Base-by-base conservation (phyloP, 1,140 invertebrate genomes). In the Chlorops oryzae region DNA sequence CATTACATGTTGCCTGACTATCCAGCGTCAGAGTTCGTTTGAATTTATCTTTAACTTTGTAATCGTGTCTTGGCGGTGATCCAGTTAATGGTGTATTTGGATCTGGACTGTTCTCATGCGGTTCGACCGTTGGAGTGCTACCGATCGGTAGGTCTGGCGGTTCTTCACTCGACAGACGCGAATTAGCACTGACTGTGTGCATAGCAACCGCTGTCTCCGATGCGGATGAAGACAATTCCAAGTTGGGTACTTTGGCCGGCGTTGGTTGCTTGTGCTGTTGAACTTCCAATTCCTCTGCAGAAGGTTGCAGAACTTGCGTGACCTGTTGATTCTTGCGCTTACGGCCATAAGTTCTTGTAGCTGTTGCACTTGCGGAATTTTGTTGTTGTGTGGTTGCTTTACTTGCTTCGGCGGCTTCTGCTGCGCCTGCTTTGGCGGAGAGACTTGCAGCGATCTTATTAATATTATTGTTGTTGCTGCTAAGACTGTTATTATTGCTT, bases 291-390 rank as follows among this genome's bases (percentile, higher is more conserved):
- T 53, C 45, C 20, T 49, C 51, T 23, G 39, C 23, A 4, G 52
- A 43, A 12, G 55, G 59, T 34, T 59, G 61, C 27, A 62, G 23
- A 21, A 59, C 51, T 44, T 67, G 63, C 6, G 59, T 60, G 21
- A 65, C 60, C 51, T 64, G 66, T 54, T 66, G 66, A 54, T 70
- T 70, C 50, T 71, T 71, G 3, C 68, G 62, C 37, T 70, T 71
- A 2, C 68, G 55, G 2, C 47, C 62, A 46, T 71, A 71, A 39
- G 65, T 70, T n/a, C 63, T 48, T 22, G 37, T 28, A 12, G 58
- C 6, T 2, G 37, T 12, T 22, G 21, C 32, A 17, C 58, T 55
- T n/a, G 47, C 47, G 9, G 34, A 24, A 20, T 41, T 23, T 7
- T 37, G 47, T 17, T 25, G 50, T 38, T 25, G 22, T 41, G 47